Evolutionary conservation across 2,888 invertebrate species (phyloP), one percentile per base, ranked within the genome.

Genomic region (Cephus spinipes): DNA sequence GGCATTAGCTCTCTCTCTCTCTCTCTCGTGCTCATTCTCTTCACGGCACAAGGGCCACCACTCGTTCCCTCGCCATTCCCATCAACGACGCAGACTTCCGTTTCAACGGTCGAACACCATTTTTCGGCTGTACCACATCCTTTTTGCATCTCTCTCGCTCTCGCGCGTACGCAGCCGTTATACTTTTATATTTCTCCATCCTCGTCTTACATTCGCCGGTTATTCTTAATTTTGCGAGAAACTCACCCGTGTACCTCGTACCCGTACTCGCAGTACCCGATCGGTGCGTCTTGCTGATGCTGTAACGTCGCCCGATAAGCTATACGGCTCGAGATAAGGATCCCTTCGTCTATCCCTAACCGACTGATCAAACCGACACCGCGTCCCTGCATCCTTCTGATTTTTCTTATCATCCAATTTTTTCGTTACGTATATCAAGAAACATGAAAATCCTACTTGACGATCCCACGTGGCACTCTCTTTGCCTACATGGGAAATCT

Each of bases 91-190:
- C 55, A 23, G 55, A 55, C 55, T 55, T 55, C 55, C 55, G 55
- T 55, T 55, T 23, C 55, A 55, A 55, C 55, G 23, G 55, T 55
- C 55, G 23, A 23, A 55, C 55, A 55, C 9, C 23, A 23, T 23
- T 55, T 55, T 55, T 55, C 23, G 55, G 55, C 55, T 55, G 23
- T 2, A 55, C 55, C 55, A 55, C 55, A 55, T 55, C 55, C 55
- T 23, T 9, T 9, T 55, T 55, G 23, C 40, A 1, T 82, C 87
- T 88, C 87, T 87, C 84, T 34, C 69, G 68, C 73, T 55, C 76
- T 79, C 69, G 23, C 9, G 1, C 23, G 23, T 23, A 23, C 55
- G 2, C 1, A 0, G 40, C 0, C 23, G 9, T 40, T 40, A 23
- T 23, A 15, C 2, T 55, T 55, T 23, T 15, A 0, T 9, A 9